Percentiles rank a stretch among this genome's conserved stretches.
Conservation (phyloP, 2,797 vertebrate species). For the Ceyx erithaca region DNA sequence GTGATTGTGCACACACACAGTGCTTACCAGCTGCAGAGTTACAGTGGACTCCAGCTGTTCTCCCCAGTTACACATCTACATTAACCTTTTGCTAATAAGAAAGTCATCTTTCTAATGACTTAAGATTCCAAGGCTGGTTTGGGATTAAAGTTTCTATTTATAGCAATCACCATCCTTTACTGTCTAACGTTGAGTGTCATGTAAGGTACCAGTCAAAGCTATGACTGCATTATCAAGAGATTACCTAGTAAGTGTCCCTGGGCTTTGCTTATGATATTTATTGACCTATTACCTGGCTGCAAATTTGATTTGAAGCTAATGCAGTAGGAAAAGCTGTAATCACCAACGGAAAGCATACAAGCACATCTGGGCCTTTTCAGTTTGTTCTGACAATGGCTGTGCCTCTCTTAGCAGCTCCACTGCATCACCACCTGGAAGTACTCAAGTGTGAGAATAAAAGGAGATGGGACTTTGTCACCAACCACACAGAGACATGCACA, state of each 20-base stretch:
- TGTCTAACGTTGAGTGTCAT: not conserved
- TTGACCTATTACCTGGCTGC: not conserved
- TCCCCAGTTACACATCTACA: not conserved
- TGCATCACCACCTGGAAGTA: not conserved
- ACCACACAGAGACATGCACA: not conserved
- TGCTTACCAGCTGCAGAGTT: not conserved
- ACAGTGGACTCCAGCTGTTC: not conserved
- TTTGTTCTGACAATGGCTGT: not conserved
- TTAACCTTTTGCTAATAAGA: not conserved
- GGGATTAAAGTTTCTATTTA: not conserved
- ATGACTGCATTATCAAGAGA: not conserved
- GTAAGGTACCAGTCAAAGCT: not conserved
- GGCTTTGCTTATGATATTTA: not conserved
- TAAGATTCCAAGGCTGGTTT: not conserved
- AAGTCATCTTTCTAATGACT: not conserved
- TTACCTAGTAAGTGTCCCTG: not conserved
- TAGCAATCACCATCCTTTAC: not conserved
- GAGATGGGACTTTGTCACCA: not conserved
- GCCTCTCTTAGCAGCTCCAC: not conserved
- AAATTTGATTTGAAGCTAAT: not conserved
- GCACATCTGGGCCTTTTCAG: not conserved
- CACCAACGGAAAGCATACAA: not conserved
- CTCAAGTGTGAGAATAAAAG: accelerated
- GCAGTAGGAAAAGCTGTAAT: not conserved
- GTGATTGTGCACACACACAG: not conserved